A percentile compares a stretch with the other conserved stretches of the same genome.
phyloP scores from a whole-genome alignment of 2,797 vertebrate species.

The Bovichtus variegatus region DNA sequence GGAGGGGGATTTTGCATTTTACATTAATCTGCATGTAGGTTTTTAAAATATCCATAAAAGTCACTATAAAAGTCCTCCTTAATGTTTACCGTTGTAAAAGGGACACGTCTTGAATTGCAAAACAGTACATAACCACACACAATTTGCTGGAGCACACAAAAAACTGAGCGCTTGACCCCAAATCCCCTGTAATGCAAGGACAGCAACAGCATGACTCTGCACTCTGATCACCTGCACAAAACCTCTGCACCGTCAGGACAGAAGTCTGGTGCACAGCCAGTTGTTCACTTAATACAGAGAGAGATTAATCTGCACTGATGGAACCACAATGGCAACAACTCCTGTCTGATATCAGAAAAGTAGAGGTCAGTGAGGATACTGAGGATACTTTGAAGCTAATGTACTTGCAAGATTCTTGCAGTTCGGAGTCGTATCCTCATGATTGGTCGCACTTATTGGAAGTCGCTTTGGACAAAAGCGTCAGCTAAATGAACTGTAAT shows the following conservation, averaged over 20 bases:
- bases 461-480: too few species aligned
- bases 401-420: too few species aligned
- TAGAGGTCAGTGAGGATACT: slow-evolving; percentile 42
- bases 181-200: slow-evolving; percentile 13
- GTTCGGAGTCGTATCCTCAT: too few species aligned
- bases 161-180: neutral
- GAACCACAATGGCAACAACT: slow-evolving; percentile 36
- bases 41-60: neutral
- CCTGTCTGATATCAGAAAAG: slow-evolving; percentile 40
- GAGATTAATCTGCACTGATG: slow-evolving; percentile 60
- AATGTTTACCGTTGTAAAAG: neutral
- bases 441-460: too few species aligned
- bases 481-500: too few species aligned
- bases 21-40: neutral
- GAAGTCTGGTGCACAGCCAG: slow-evolving; percentile 57
- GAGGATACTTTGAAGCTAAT: too few species aligned
- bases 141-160: neutral
- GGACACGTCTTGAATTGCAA: neutral
- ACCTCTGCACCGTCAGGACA: slow-evolving; percentile 42
- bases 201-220: slow-evolving; percentile 54
- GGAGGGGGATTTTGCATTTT: too few species aligned
- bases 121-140: neutral
- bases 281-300: slow-evolving; percentile 49
- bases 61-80: neutral
- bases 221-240: slow-evolving; percentile 41